Evolutionary conservation across 2,888 invertebrate species (phyloP), one percentile per base, ranked within the genome.

Genomic region (Andrena minutula): DNA sequence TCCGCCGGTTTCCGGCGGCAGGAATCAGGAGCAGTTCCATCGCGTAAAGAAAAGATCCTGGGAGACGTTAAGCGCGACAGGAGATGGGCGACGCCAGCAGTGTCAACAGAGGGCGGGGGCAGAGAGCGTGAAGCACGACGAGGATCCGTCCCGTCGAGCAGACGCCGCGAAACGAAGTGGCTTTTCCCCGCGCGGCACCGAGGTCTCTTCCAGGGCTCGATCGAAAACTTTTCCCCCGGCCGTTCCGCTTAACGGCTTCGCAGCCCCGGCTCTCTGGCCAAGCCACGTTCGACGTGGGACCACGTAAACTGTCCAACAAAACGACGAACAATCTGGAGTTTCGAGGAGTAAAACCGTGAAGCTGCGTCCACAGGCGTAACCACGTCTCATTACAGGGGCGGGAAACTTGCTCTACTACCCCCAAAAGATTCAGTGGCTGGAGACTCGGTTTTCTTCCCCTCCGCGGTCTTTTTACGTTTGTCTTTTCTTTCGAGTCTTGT

Each of bases 281-380:
- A 20, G 35, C 53, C 26, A 23, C 32, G 56, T 20, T 35, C 64
- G 10, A 2, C 20, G n/a, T 47, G 47, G 32, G 49, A 71, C 78
- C 80, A 78, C 87, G 83, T 83, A 86, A 88, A 86, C 87, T 85
- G 84, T 86, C 86, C 83, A 85, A 86, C 85, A 85, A 86, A 75
- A 65, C 79, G 85, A 85, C 83, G 86, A 87, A 89, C 85, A 85
- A 82, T 81, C 81, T 32, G 86, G 87, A 72, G 88, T 87, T 80
- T 79, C 78, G 69, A 58, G 82, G 76, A 86, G 41, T 88, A 89
- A 89, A 89, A 89, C 88, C 86, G 87, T 87, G 85, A 80, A 58
- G 26, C 3, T 32, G 10, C 32, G 53, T 41, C 28, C 26, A 7
- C 28, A n/a, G 28, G 2, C 61, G 23, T 51, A 69, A 64, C 75